A percentile compares a stretch with the other conserved stretches of the same genome.
phyloP scores from a whole-genome alignment of 2,888 invertebrate species.

The Amphimallon solstitiale region DNA sequence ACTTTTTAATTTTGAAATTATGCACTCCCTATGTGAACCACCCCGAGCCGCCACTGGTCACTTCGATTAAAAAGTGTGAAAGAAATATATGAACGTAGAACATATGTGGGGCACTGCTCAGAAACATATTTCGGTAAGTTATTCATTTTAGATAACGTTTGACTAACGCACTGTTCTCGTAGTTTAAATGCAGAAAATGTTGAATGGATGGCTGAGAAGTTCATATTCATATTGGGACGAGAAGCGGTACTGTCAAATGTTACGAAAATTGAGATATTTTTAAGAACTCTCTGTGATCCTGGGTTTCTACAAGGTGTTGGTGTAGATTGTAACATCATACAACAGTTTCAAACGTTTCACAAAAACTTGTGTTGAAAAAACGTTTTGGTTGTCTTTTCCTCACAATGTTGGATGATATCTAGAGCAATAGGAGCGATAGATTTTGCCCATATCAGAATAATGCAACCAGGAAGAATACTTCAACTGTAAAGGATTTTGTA shows the following conservation, averaged over 20 bases:
- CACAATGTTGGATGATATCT: background rate
- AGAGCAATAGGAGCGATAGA: background rate
- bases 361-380: background rate
- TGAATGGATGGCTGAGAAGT: background rate
- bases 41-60: too few species aligned
- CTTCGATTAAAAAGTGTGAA: background rate
- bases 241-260: background rate
- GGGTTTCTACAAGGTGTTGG: conserved; percentile 4
- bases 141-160: background rate
- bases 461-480: background rate
- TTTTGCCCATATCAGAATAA: background rate
- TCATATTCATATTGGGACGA: background rate
- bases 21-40: too few species aligned
- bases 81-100: background rate
- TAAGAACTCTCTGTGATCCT: background rate
- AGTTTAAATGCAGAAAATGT: background rate
- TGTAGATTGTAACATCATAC: conserved; percentile 1
- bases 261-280: background rate
- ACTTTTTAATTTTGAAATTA: too few species aligned
- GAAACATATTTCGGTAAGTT: background rate
- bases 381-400: background rate
- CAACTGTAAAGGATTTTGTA: background rate
- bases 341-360: background rate
- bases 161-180: background rate
- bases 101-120: background rate